Base-by-base conservation (phyloP, 1,140 invertebrate genomes). In the Drosophila ananassae region DNA sequence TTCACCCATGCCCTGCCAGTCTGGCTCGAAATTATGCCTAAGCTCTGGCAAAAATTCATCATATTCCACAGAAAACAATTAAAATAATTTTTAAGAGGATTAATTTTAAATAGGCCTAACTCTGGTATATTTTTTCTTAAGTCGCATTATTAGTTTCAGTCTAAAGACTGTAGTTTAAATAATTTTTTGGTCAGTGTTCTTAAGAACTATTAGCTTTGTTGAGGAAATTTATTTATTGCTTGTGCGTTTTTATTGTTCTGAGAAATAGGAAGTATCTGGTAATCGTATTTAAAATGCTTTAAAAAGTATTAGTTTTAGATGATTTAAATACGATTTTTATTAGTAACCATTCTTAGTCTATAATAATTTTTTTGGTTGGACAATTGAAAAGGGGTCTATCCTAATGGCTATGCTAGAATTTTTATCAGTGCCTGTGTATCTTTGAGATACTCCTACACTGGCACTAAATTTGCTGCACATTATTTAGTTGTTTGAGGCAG, bases 381-480 rank as follows among this genome's bases (percentile, higher is more conserved):
- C 17, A 17, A 17, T 17, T 17, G 1, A 1, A 17, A 17, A 17
- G 17, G 17, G 17, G 17, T 17, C 17, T 17, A 17, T 1, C 1
- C 17, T 17, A 17, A 17, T 17, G 17, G 17, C 17, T 17, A 17
- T 17, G 17, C 17, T 17, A 17, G 5, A 6, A 6, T 28, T 44
- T 44, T 9, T 47, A 3, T 47, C 7, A 22, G 44, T 34, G 57
- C 60, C 61, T 75, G 62, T 84, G 76, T 67, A 73, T 63, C 55
- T 82, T 53, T 63, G 46, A 48, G 59, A 54, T 71, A 56, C 39
- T 57, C 4, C 12, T 39, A 46, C 34, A 46, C 54, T 22, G 54
- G 48, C 75, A 79, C 69, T 79, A 89, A 89, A 87, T 82, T 81
- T 87, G 53, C 52, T 46, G 83, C 75, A 89, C 83, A 89, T 87